Conservation (phyloP, 2,113 vertebrate species). For the Pachyramphus minor region DNA sequence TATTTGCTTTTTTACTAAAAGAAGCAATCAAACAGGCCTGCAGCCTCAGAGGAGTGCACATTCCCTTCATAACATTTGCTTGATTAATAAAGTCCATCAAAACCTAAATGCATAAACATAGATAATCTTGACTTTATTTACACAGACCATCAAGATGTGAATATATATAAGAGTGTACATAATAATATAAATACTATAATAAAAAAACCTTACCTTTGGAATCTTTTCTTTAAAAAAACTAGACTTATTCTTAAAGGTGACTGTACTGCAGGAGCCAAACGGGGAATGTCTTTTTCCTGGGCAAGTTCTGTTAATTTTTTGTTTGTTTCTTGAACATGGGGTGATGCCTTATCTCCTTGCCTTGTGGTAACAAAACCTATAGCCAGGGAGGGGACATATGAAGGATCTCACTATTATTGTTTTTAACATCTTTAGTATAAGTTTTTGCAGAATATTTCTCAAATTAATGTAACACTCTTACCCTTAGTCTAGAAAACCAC, state of each 20-base stretch:
- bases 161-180: neutral
- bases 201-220: neutral
- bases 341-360: neutral
- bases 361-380: neutral
- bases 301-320: neutral
- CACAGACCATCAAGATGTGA: neutral
- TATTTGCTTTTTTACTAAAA: neutral
- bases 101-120: neutral
- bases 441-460: neutral
- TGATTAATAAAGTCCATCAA: neutral
- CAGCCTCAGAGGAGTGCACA: neutral
- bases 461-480: neutral
- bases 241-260: neutral
- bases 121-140: neutral
- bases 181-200: neutral
- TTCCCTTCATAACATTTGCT: neutral
- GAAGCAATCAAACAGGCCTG: neutral
- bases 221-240: neutral
- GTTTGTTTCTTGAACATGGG: neutral
- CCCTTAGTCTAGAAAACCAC: neutral
- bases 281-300: neutral
- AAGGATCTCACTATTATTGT: neutral
- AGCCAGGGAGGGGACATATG: neutral
- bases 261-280: neutral
- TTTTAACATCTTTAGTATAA: neutral